phyloP scores from a whole-genome alignment of 2,797 vertebrate genomes.

The Urophycis tenuis region DNA sequence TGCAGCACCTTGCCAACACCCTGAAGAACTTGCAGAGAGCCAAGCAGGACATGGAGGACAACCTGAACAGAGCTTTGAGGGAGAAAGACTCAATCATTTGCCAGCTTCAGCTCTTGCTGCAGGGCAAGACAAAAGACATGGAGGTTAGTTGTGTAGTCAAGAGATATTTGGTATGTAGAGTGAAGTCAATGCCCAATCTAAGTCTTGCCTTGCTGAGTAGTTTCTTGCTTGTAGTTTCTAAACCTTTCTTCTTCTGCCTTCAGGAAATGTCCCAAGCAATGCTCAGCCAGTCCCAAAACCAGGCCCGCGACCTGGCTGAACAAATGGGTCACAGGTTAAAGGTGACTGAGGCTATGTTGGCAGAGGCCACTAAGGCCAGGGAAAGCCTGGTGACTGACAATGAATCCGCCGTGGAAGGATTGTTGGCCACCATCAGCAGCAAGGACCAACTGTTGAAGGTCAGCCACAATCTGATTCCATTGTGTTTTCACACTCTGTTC shows the following conservation, averaged over 20 bases:
- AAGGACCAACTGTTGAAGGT: slow-evolving; percentile 78
- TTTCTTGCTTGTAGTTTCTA: not conserved
- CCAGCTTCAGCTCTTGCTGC: slow-evolving; percentile 72
- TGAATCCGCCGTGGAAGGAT: slow-evolving; percentile 69
- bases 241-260: slow-evolving; percentile 6
- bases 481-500: not conserved
- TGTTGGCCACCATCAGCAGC: slow-evolving; percentile 71
- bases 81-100: slow-evolving; percentile 77
- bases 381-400: slow-evolving; percentile 71
- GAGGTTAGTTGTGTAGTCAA: slow-evolving; percentile 78
- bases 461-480: not conserved
- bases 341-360: slow-evolving; percentile 69
- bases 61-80: slow-evolving; percentile 72
- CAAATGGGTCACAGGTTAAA: slow-evolving; percentile 76
- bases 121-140: slow-evolving; percentile 74
- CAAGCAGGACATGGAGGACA: slow-evolving; percentile 77
- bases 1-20: slow-evolving; percentile 76
- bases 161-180: too few species aligned
- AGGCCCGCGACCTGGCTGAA: slow-evolving; percentile 62
- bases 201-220: not conserved
- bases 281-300: slow-evolving; percentile 66
- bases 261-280: slow-evolving; percentile 67
- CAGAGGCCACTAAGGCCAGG: slow-evolving; percentile 71
- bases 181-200: too few species aligned
- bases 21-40: slow-evolving; percentile 74